Percentiles rank a stretch among this genome's conserved stretches.
phyloP scores from a whole-genome alignment of 2,113 vertebrate genomes.

The Sterna hirundo region DNA sequence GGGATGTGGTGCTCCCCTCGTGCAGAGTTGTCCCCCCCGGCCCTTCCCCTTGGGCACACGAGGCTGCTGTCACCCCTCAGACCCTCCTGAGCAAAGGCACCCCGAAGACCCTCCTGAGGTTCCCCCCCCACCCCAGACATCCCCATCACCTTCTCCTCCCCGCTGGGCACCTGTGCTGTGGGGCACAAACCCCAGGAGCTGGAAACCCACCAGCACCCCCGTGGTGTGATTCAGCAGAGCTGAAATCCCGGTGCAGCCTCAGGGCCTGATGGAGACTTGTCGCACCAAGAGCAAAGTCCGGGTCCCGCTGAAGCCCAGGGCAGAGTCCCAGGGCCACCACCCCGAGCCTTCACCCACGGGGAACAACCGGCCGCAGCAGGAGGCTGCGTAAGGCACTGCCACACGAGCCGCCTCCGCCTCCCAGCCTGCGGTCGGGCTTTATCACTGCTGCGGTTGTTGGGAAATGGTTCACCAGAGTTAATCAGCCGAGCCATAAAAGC shows the following conservation, averaged over 20 bases:
- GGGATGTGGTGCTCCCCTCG: neutral
- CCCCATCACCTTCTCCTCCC: neutral
- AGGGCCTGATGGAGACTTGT: neutral
- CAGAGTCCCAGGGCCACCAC: neutral
- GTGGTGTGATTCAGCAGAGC: accelerated
- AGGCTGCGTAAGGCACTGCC: accelerated
- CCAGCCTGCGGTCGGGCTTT: accelerated
- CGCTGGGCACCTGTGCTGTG: accelerated
- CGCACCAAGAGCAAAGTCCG: neutral
- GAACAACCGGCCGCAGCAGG: accelerated
- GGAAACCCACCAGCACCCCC: accelerated
- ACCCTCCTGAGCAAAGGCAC: neutral
- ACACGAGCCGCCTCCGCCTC: accelerated
- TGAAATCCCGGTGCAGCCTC: accelerated
- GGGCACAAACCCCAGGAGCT: neutral
- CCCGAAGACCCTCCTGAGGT: neutral
- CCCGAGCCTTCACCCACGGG: accelerated
- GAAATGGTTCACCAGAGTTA: neutral
- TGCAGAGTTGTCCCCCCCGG: neutral
- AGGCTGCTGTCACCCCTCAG: neutral
- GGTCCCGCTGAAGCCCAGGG: neutral
- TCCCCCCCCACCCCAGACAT: too few relatives aligned
- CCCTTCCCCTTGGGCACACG: neutral
- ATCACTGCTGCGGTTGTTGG: accelerated
- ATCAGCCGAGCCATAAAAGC: neutral